phyloP scores from a whole-genome alignment of 2,113 vertebrate genomes.

The Ageneiosus marmoratus region DNA sequence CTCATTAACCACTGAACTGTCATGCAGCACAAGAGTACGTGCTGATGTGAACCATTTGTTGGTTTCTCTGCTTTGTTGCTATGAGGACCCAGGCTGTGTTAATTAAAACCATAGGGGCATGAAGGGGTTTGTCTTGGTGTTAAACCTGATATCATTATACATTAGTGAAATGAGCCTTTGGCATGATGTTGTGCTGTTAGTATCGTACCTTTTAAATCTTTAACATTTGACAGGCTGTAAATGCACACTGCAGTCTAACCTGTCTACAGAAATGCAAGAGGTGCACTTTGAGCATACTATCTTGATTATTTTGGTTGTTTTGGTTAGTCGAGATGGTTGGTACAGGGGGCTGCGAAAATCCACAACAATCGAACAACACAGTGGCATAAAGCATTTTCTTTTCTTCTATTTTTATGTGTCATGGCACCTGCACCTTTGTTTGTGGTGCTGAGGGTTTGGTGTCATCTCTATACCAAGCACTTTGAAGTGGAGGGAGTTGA shows the following conservation, averaged over 20 bases:
- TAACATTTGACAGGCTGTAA: constrained; percentile 11
- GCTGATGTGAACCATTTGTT: constrained; percentile 20
- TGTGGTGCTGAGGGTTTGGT: constrained; percentile 63
- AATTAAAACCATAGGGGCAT: constrained; percentile 46
- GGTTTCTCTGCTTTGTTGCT: constrained; percentile 24
- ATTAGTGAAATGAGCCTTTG: constrained; percentile 13
- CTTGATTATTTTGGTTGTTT: constrained; percentile 2
- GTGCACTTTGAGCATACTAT: background rate
- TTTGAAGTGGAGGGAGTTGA: constrained; percentile 73
- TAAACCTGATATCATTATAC: constrained; percentile 39
- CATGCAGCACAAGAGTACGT: constrained; percentile 8
- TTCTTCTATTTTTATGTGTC: constrained; percentile 23
- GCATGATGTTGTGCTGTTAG: background rate
- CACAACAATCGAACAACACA: constrained; percentile 27
- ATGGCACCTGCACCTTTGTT: constrained; percentile 66
- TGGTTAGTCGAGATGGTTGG: background rate
- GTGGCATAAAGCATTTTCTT: constrained; percentile 41
- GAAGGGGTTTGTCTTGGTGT: constrained; percentile 37
- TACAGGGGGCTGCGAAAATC: background rate
- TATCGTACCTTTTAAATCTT: background rate
- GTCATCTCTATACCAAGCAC: constrained; percentile 63
- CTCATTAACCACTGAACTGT: constrained; percentile 23
- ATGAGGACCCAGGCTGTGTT: background rate
- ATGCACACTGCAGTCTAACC: background rate
- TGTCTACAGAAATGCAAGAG: background rate